A percentile compares a stretch with the other conserved stretches of the same genome.
These are phyloP conservation scores for Drosophila littoralis DNA, from an alignment of 1,140 invertebrate genomes.

Conservation along the genomic window DNA sequence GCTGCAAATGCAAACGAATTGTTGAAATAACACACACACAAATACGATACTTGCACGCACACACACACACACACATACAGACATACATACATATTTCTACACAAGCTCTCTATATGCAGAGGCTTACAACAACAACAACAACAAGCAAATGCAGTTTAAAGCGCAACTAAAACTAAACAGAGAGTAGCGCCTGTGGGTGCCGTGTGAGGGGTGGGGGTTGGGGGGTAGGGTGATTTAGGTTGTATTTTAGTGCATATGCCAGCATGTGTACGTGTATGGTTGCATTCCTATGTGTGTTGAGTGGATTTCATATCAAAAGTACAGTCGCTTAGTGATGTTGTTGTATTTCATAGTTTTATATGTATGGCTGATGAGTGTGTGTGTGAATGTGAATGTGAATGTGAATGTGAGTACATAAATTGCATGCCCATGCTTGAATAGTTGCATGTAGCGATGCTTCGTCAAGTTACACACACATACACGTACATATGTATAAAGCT, in stretches of 20 bases:
- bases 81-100: conserved; percentile 32
- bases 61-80: conserved; percentile 3
- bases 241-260: conserved; percentile 41
- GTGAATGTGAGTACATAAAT: conserved; percentile 65
- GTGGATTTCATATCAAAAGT: conserved; percentile 79
- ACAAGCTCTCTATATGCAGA: conserved; percentile 55
- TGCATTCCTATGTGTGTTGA: conserved; percentile 69
- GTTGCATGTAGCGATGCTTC: conserved; percentile 68
- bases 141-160: conserved; percentile 78
- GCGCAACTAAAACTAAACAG: conserved; percentile 81
- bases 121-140: conserved; percentile 60
- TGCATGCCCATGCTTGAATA: conserved; percentile 81
- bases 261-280: conserved; percentile 38
- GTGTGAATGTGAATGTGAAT: conserved; percentile 34
- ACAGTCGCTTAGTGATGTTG: conserved; percentile 67
- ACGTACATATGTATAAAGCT: conserved; percentile 25
- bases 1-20: conserved; percentile 40
- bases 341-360: conserved; percentile 71
- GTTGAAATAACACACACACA: conserved; percentile 46
- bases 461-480: conserved; percentile 16
- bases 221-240: not conserved
- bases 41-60: conserved; percentile 10
- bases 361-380: conserved; percentile 25
- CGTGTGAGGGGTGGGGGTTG: conserved; percentile 11
- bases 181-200: conserved; percentile 44